A percentile compares a stretch with the other conserved stretches of the same genome.
Evolutionary conservation across 2,888 invertebrate genomes (phyloP).

Genomic region (Norana najaformis): DNA sequence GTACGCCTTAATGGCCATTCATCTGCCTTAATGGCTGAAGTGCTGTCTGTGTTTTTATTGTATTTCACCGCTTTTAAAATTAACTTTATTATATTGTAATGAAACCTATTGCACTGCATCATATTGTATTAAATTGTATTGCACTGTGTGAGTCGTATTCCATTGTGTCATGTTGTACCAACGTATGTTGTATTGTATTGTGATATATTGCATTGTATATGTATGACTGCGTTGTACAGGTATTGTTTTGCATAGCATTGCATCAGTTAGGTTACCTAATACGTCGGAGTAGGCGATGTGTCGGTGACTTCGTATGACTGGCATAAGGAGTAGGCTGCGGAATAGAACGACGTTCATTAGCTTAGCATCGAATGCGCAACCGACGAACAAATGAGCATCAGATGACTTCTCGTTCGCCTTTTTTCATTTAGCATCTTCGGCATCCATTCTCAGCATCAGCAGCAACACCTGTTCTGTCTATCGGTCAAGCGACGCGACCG

Average conservation of each 20-base stretch:
- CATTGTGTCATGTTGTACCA: too few species aligned
- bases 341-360: too few species aligned
- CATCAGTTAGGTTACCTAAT: neutral
- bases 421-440: neutral
- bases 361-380: too few species aligned
- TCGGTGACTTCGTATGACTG: neutral
- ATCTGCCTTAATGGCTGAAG: too few species aligned
- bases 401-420: slow-evolving; percentile 7
- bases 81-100: neutral
- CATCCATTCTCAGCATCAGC: neutral
- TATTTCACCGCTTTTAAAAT: too few species aligned
- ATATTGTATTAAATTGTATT: too few species aligned
- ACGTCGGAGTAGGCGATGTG: neutral
- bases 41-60: too few species aligned
- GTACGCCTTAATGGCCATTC: too few species aligned
- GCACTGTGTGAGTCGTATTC: neutral
- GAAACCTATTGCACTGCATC: neutral
- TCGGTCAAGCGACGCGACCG: neutral
- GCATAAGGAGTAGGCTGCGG: neutral
- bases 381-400: neutral
- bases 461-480: slow-evolving; percentile 1
- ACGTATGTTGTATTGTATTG: neutral
- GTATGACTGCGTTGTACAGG: neutral
- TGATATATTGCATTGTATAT: neutral
- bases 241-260: neutral